phyloP scores from a whole-genome alignment of 2,113 vertebrate genomes.

The Erpornis zantholeuca region DNA sequence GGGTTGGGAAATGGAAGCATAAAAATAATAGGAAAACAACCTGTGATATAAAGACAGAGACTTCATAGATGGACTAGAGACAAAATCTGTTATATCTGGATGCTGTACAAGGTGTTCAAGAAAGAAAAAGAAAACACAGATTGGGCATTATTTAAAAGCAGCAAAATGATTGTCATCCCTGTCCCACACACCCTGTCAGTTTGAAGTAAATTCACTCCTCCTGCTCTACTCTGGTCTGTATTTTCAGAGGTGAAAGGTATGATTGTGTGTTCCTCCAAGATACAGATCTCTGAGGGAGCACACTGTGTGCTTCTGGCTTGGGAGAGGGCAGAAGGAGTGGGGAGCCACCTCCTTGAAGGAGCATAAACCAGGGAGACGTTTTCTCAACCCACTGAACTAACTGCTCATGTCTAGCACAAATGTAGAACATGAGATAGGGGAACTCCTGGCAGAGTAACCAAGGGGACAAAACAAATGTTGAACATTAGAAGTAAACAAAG shows the following conservation, averaged over 20 bases:
- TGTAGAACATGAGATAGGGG: not conserved
- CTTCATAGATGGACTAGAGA: not conserved
- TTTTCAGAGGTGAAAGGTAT: not conserved
- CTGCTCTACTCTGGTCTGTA: not conserved
- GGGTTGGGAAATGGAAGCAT: not conserved
- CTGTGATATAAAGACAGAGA: not conserved
- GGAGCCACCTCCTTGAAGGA: not conserved
- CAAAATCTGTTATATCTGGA: not conserved
- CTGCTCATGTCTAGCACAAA: not conserved
- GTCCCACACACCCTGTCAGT: not conserved
- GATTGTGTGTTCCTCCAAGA: not conserved
- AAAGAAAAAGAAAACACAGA: not conserved
- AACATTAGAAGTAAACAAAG: not conserved
- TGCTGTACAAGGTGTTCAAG: not conserved
- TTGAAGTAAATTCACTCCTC: not conserved
- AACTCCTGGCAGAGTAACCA: not conserved
- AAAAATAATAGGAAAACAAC: not conserved
- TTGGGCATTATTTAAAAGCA: not conserved
- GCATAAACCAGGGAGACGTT: not conserved
- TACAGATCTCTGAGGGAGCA: not conserved
- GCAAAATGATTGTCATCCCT: not conserved
- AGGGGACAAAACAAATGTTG: not conserved
- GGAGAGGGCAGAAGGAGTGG: not conserved
- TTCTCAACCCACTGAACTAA: not conserved
- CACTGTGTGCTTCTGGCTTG: fast-evolving